Percentiles rank a stretch among this genome's conserved stretches.
Evolutionary conservation across 1,140 invertebrate genomes (phyloP).

Genomic region (Papilio xuthus): DNA sequence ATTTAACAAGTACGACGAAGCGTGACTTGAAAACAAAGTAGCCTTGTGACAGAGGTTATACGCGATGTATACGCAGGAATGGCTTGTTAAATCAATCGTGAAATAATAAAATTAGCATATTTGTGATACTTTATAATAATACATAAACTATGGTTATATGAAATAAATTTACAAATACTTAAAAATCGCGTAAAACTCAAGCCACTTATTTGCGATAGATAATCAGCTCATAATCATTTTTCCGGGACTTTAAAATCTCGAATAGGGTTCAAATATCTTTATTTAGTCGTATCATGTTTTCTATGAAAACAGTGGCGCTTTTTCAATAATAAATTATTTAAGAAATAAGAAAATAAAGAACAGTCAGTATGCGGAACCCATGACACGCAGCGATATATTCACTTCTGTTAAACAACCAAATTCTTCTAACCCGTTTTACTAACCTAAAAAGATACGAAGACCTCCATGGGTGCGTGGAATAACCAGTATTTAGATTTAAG

Average conservation of each 20-base stretch:
- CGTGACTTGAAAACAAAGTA: slow-evolving; percentile 18
- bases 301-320: background rate
- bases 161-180: slow-evolving; percentile 1
- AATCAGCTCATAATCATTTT: background rate
- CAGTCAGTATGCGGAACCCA: background rate
- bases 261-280: too few relatives aligned
- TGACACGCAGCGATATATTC: background rate
- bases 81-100: slow-evolving; percentile 24
- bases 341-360: background rate
- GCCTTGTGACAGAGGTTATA: slow-evolving; percentile 19
- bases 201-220: background rate
- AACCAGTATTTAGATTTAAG: slow-evolving; percentile 21
- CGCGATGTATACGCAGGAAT: background rate
- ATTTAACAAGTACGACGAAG: slow-evolving; percentile 7
- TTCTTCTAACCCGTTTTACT: slow-evolving; percentile 30
- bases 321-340: background rate
- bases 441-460: slow-evolving; percentile 33
- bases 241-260: too few relatives aligned
- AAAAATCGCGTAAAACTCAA: background rate
- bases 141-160: background rate
- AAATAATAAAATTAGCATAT: slow-evolving; percentile 18
- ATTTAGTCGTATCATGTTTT: background rate
- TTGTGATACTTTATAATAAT: background rate
- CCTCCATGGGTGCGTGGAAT: background rate
- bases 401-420: too few relatives aligned